Percentiles rank a stretch among this genome's conserved stretches.
Conservation (phyloP, 1,140 invertebrate species). For the Druon quercuslanigerum region DNA sequence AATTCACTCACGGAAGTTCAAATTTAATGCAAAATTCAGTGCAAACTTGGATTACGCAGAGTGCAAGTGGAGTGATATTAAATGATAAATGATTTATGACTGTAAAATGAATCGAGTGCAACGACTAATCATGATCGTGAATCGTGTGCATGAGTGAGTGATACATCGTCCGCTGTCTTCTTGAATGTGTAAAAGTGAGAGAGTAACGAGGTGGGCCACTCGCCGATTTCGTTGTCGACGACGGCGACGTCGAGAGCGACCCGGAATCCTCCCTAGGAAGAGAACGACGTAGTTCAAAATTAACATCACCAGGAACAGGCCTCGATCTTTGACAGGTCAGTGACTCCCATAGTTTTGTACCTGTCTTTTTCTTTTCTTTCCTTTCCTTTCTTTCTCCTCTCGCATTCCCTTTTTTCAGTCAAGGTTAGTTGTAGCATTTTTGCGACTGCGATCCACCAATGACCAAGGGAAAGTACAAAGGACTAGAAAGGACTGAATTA, state of each 20-base stretch:
- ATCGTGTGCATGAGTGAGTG: background rate
- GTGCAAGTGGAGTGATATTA: conserved; percentile 7
- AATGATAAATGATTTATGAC: background rate
- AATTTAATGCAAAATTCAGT: background rate
- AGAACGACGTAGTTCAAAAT: background rate
- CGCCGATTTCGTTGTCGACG: background rate
- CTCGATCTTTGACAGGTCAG: conserved; percentile 25
- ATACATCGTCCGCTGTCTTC: background rate
- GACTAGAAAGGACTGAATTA: background rate
- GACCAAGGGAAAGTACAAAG: conserved; percentile 11
- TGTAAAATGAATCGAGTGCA: no score
- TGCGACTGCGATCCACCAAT: background rate
- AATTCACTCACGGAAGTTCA: background rate
- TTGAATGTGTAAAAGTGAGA: background rate
- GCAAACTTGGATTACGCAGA: background rate
- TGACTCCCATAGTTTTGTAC: conserved; percentile 8
- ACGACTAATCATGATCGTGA: no score
- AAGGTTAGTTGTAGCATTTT: background rate
- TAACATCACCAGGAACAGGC: background rate
- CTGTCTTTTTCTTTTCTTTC: conserved; percentile 1
- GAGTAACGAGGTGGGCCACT: conserved; percentile 4
- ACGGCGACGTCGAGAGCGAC: background rate
- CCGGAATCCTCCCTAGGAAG: background rate
- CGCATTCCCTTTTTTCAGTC: background rate
- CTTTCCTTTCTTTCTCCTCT: background rate